Evolutionary conservation across 2,888 invertebrate genomes (phyloP), one percentile per base, ranked within the genome.

Genomic region (Drosophila atroscutellata): DNA sequence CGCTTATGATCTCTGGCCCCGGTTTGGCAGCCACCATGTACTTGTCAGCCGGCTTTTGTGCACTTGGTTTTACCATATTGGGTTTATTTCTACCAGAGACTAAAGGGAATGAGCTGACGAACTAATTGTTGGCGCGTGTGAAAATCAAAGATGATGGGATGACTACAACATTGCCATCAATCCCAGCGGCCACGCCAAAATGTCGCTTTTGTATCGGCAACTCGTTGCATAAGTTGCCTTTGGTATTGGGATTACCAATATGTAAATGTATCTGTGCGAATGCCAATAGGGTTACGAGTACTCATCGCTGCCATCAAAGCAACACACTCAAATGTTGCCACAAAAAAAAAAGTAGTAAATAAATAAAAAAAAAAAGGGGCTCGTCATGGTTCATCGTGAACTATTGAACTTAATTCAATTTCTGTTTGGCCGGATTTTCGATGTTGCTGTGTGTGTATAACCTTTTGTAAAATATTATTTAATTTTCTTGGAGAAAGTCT

Each of bases 41-140:
- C 69, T 78, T 83, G 28, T 91, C 91, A 54, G 82, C 83, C 18
- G 50, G 74, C 2, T 73, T 83, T 54, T 86, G 90, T 55, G 61
- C 66, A 24, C 56, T 90, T 8, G 92, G 92, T 39, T 84, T 89
- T 24, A 56, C 88, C 37, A 90, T 91, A 59, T 57, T 92, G 55
- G 70, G 88, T 2, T 51, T 90, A n/a, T 89, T 74, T 73, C 66
- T 93, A 51, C 83, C 88, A 7, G 92, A 93, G 75, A 93, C 93
- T 37, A 92, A 92, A 75, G 91, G 92, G 49, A 91, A 88, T 70
- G 80, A 81, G 54, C 64, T 92, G 68, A 82, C 86, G 67, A 67
- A 90, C 64, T 86, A 80, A 89, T 74, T 66, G 58, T 62, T 60
- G 63, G 59, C 64, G 80, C 75, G 75, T 81, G 81, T 85, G 79